Base-by-base conservation (phyloP, 2,888 invertebrate genomes). In the Drosophila lutescens region DNA sequence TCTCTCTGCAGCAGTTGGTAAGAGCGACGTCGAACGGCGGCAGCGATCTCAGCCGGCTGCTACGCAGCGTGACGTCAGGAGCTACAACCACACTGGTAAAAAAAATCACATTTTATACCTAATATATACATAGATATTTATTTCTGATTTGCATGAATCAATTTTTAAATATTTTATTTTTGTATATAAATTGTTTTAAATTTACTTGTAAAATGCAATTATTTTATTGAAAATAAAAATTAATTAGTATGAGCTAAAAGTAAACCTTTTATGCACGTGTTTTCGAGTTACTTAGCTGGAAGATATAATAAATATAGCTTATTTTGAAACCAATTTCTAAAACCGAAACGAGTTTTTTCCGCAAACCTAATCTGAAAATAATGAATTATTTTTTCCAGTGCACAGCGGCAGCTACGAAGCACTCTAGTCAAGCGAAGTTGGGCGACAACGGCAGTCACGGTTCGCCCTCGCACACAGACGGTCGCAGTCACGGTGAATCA, bases 1-100 rank as follows among this genome's bases (percentile, higher is more conserved):
- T 90, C 78, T 89, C 90, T 43, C 80, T 86, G 62, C 90, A 91
- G 87, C 91, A 90, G 77, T 68, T 91, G 80, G 81, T 89, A 73
- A 90, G 89, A 83, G 84, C 58, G 12, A 20, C 54, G 26, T 30
- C 38, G 43, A 72, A 80, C 43, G 51, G 75, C 79, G 61, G 76
- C 76, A 77, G 63, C 66, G 66, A 62, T 67, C 82, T 85, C 55
- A 80, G 67, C 76, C 77, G 79, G 74, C 74, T 80, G 73, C 79
- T 85, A 13, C 85, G 80, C 60, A 63, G 65, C 73, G 69, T 81
- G 77, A 77, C 84, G 72, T 76, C 81, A 77, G 53, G 71, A 78
- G 69, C 47, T 17, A 47, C 47, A 47, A 47, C 15, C 10, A 32
- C 47, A 47, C 47, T 32, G 47, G 47, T 47, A 47, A 47, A 30